phyloP scores from a whole-genome alignment of 1,140 invertebrate species.

The Patella vulgata region DNA sequence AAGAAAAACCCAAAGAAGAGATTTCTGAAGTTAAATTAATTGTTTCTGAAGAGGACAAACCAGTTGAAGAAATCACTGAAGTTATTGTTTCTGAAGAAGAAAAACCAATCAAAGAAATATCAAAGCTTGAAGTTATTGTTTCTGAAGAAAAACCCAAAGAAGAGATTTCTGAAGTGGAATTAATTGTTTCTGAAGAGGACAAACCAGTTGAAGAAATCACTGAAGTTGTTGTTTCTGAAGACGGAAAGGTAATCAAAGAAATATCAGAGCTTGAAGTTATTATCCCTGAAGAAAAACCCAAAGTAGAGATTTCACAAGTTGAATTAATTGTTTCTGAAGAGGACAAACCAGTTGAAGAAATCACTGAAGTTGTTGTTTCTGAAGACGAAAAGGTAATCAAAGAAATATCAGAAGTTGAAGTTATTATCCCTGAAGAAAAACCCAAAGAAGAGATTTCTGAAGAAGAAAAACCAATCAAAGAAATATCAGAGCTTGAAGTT shows the following conservation, averaged over 20 bases:
- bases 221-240: too few relatives aligned
- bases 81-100: slow-evolving; percentile 10
- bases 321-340: too few relatives aligned
- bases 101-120: slow-evolving; percentile 24
- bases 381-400: neutral
- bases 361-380: too few relatives aligned
- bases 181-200: slow-evolving; percentile 4
- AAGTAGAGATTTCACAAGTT: too few relatives aligned
- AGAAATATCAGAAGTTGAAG: slow-evolving; percentile 3
- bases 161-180: slow-evolving; percentile 11
- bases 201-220: slow-evolving; percentile 6
- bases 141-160: slow-evolving; percentile 12
- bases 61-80: slow-evolving; percentile 6
- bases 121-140: slow-evolving; percentile 12
- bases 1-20: slow-evolving; percentile 7
- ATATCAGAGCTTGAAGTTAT: too few relatives aligned
- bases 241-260: too few relatives aligned
- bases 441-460: slow-evolving; percentile 7
- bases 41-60: slow-evolving; percentile 3
- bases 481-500: slow-evolving; percentile 1
- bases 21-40: slow-evolving; percentile 13
- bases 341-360: too few relatives aligned
- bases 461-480: slow-evolving; percentile 1
- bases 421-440: neutral
- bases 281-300: too few relatives aligned